Conservation (phyloP, 92 coral and sea anemone species). For the Blastomussa wellsi region DNA sequence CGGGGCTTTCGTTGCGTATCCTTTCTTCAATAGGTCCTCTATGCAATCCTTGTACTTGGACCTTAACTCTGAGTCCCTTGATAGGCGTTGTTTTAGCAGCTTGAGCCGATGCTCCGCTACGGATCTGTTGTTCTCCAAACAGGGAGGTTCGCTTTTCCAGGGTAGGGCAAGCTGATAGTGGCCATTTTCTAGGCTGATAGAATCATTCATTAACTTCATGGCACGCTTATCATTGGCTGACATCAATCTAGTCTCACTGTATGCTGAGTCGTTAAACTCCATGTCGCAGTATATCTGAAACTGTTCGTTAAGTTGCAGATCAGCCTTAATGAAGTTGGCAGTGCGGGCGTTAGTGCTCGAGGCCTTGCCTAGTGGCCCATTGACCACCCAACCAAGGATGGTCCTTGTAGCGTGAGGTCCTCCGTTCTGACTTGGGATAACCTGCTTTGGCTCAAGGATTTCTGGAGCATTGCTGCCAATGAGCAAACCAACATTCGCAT, state of each 20-base stretch:
- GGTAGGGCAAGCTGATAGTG: not conserved
- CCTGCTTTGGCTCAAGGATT: too few species aligned
- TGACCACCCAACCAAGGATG: constrained; percentile 53
- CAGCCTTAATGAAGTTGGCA: constrained; percentile 45
- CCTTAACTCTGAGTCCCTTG: not conserved
- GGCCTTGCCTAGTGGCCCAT: constrained; percentile 45
- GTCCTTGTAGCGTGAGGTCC: constrained; percentile 37
- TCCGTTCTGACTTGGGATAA: too few species aligned
- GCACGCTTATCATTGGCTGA: constrained; percentile 50
- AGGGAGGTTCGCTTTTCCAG: not conserved
- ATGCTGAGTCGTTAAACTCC: constrained; percentile 50
- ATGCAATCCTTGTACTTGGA: constrained; percentile 13
- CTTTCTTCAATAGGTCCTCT: constrained; percentile 26
- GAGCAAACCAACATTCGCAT: too few species aligned
- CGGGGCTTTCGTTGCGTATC: constrained; percentile 21
- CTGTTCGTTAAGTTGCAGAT: constrained; percentile 33
- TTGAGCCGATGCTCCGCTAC: constrained; percentile 13
- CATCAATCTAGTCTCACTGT: constrained; percentile 37
- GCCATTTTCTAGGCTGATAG: not conserved
- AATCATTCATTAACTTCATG: not conserved
- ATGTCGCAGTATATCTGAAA: constrained; percentile 54
- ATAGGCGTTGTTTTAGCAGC: constrained; percentile 3
- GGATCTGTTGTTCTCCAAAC: not conserved
- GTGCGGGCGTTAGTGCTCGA: constrained; percentile 1
- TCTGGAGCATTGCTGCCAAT: too few species aligned